Conservation (phyloP, 2,888 invertebrate species). For the Biston stratarius region DNA sequence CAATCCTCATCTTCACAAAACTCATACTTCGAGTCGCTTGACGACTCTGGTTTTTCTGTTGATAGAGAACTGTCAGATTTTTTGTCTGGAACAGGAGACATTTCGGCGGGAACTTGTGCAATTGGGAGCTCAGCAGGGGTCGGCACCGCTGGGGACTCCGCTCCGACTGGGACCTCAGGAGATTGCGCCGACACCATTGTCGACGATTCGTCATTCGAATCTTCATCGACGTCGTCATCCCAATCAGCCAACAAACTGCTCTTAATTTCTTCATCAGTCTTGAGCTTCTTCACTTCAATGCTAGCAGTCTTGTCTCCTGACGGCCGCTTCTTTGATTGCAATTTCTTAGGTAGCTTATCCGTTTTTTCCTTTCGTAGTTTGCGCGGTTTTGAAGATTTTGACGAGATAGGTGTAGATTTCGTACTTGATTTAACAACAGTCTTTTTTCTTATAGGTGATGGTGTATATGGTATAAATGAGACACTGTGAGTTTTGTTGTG, state of each 20-base stretch:
- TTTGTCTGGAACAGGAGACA: constrained; percentile 58
- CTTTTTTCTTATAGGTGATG: constrained; percentile 75
- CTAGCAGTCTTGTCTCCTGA: constrained; percentile 65
- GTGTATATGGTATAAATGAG: constrained; percentile 79
- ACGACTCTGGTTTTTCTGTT: constrained; percentile 76
- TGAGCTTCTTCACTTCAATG: constrained; percentile 77
- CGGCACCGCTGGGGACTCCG: constrained; percentile 73
- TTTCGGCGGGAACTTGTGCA: constrained; percentile 59
- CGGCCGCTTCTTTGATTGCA: constrained; percentile 70
- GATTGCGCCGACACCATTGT: constrained; percentile 62
- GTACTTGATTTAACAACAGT: constrained; percentile 50
- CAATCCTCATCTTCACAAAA: constrained; percentile 91
- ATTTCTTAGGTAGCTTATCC: constrained; percentile 68
- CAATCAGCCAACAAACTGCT: constrained; percentile 92
- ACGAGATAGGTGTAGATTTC: constrained; percentile 59
- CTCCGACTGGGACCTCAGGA: constrained; percentile 70
- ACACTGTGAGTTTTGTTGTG: constrained; percentile 90
- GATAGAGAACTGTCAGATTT: constrained; percentile 55
- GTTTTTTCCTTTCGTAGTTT: constrained; percentile 70
- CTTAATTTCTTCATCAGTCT: constrained; percentile 88
- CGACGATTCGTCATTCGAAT: constrained; percentile 71
- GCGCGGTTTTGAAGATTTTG: constrained; percentile 66
- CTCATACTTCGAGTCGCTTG: constrained; percentile 90
- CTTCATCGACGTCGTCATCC: constrained; percentile 87
- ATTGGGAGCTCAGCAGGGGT: constrained; percentile 71